Base-by-base conservation (phyloP, 1,140 invertebrate genomes). In the Lucilia sericata region DNA sequence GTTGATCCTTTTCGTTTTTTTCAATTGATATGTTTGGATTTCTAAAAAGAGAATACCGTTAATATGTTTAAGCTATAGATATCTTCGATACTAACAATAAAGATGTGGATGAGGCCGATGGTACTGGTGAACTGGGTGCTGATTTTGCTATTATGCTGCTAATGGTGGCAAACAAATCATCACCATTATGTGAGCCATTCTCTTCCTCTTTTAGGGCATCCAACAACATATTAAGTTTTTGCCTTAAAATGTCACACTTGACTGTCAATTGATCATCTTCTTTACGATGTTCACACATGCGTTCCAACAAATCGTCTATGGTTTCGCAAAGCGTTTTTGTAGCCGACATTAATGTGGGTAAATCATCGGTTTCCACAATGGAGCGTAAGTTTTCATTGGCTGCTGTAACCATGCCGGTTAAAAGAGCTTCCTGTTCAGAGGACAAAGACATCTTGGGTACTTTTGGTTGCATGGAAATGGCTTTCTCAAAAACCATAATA, bases 401-500 rank as follows among this genome's bases (percentile, higher is more conserved):
- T 30, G 94, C 94, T 85, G 96, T 95, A 88, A 98, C 97, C 88
- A 97, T 97, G 34, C 94, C 92, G 17, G 93, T 92, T 5, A 93
- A 92, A 83, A 94, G 88, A 0, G 91, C 91, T 25, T 94, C 92
- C 14, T 91, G 89, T 86, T 92, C 92, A 12, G 88, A 91, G 84
- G 92, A 94, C 81, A 93, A 88, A 25, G 92, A 93, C 87, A 92
- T 91, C 88, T 93, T 94, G 17, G 92, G 92, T 81, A 89, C 88
- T 34, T 92, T 92, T 7, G 89, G 89, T 42, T 83, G 84, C 83
- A 94, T 91, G 9, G 94, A 93, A 86, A 96, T 93, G 65, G 94
- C 93, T 47, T 95, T 93, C 91, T 96, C 95, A 88, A 97, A 98
- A 2, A 96, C 96, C 97, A 98, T 96, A 88, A 98, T 96, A 88